A percentile compares a stretch with the other conserved stretches of the same genome.
Conservation (phyloP, 1,140 invertebrate genomes). For the Eriosoma lanigerum region DNA sequence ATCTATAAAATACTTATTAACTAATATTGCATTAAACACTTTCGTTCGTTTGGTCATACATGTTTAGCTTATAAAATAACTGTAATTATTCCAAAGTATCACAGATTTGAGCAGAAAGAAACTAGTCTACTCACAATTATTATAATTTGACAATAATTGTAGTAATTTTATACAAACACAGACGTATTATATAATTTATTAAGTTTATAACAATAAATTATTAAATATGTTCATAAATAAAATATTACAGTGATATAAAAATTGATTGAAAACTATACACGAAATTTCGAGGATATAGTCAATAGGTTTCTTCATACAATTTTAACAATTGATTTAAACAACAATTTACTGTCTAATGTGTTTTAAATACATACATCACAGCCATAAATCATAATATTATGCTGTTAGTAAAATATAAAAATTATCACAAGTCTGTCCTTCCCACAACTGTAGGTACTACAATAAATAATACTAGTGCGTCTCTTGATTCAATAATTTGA, state of each 20-base stretch:
- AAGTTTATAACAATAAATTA: slow-evolving; percentile 32
- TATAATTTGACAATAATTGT: background rate
- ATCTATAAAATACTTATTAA: background rate
- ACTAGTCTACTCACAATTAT: background rate
- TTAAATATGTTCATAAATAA: slow-evolving; percentile 47
- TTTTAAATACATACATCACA: background rate
- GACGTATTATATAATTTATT: slow-evolving; percentile 20
- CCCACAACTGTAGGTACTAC: background rate
- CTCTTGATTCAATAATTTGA: slow-evolving; percentile 5
- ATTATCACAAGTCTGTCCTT: slow-evolving; percentile 1
- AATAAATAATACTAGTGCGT: slow-evolving; percentile 27
- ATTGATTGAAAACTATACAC: background rate
- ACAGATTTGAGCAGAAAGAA: slow-evolving; percentile 1
- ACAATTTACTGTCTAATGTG: background rate
- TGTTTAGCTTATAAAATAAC: slow-evolving; percentile 25
- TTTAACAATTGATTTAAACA: too few relatives aligned
- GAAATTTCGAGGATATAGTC: background rate
- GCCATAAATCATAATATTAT: slow-evolving; percentile 15
- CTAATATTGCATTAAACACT: slow-evolving; percentile 10
- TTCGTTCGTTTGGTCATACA: slow-evolving; percentile 15
- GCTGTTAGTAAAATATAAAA: slow-evolving; percentile 3
- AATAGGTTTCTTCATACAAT: background rate
- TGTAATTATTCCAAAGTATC: slow-evolving; percentile 29
- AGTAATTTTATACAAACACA: background rate
- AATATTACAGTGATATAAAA: slow-evolving; percentile 25